A percentile compares a stretch with the other conserved stretches of the same genome.
These are phyloP conservation scores for Mamestra brassicae DNA, from an alignment of 2,888 invertebrate genomes.

Conservation along the genomic window DNA sequence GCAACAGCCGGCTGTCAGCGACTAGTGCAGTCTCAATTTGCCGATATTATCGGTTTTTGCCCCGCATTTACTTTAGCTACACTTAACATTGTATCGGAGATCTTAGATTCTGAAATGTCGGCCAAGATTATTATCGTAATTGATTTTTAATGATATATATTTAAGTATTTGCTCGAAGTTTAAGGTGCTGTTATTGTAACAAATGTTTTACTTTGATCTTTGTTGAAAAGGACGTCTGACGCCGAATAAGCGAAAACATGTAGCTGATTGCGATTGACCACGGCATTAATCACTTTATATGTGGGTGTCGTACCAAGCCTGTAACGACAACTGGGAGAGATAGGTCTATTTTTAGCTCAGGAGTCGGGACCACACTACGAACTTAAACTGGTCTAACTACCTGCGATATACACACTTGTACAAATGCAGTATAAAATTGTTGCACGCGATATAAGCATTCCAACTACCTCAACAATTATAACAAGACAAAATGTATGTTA, in stretches of 20 bases:
- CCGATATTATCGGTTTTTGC: constrained; percentile 57
- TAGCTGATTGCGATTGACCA: constrained; percentile 7
- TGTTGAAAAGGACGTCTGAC: neutral
- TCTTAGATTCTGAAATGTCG: constrained; percentile 33
- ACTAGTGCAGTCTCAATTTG: constrained; percentile 51
- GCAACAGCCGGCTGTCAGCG: constrained; percentile 49
- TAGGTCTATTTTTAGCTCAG: constrained; percentile 45
- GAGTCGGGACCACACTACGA: constrained; percentile 24
- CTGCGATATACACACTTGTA: constrained; percentile 12
- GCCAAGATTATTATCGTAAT: constrained; percentile 31
- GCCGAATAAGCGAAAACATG: neutral
- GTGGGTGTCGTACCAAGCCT: constrained; percentile 41
- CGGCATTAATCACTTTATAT: constrained; percentile 38
- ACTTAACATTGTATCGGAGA: constrained; percentile 40
- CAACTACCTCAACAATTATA: constrained; percentile 6
- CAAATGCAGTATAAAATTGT: constrained; percentile 15
- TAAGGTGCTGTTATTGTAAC: neutral
- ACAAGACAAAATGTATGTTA: constrained; percentile 15
- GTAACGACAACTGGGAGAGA: constrained; percentile 20
- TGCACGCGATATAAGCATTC: constrained; percentile 22
- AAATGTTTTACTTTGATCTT: constrained; percentile 26
- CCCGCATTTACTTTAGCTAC: constrained; percentile 23
- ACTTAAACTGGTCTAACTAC: constrained; percentile 34
- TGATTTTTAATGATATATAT: constrained; percentile 10
- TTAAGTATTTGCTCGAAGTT: constrained; percentile 13